These are phyloP conservation scores for Apodemia mormo DNA, from an alignment of 2,888 invertebrate species.

Conservation along the genomic window DNA sequence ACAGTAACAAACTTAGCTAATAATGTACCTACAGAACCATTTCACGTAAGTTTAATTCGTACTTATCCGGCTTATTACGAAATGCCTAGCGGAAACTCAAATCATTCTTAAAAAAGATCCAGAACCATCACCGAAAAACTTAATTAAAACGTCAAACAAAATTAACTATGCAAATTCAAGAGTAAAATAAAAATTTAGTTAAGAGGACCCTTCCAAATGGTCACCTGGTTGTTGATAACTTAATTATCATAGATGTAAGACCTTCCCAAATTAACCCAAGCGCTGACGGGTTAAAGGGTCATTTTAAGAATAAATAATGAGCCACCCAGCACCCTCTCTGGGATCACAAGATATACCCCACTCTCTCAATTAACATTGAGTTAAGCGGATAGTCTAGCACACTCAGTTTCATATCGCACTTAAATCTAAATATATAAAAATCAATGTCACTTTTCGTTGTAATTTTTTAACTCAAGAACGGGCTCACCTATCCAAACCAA, in stretches of 20 bases:
- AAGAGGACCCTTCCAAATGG: constrained; percentile 18
- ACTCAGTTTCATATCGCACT: neutral
- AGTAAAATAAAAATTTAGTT: neutral
- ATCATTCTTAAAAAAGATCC: too few species aligned
- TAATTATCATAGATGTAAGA: constrained; percentile 52
- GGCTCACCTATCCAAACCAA: too few species aligned
- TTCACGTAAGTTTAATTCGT: too few species aligned
- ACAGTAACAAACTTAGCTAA: too few species aligned
- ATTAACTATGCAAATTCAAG: constrained; percentile 5
- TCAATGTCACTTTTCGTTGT: too few species aligned
- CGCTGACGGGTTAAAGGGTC: constrained; percentile 52
- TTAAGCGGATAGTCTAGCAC: constrained; percentile 1
- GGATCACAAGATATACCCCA: constrained; percentile 19
- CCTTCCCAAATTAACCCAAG: constrained; percentile 62
- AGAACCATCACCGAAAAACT: neutral
- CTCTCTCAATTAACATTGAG: constrained; percentile 32
- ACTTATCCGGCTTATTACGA: too few species aligned
- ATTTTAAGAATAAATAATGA: constrained; percentile 74
- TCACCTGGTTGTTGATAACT: constrained; percentile 37
- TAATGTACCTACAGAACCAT: too few species aligned
- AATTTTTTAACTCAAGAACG: too few species aligned
- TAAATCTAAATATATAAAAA: too few species aligned
- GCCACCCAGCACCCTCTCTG: constrained; percentile 32
- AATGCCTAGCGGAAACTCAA: too few species aligned
- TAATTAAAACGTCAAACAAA: neutral